phyloP scores from a whole-genome alignment of 2,113 vertebrate genomes.

The Rutilus rutilus region DNA sequence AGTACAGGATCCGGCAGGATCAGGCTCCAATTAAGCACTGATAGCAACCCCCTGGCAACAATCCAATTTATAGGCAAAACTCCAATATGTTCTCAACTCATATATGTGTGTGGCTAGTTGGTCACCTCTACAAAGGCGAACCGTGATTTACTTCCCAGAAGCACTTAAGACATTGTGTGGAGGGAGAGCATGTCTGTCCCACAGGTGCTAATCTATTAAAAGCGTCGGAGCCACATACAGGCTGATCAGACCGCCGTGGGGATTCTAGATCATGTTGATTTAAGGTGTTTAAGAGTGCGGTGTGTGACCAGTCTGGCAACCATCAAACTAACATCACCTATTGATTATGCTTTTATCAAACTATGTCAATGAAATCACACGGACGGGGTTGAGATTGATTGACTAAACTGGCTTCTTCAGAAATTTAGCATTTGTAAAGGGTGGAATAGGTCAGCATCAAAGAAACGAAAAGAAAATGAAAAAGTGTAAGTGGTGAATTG shows the following conservation, averaged over 20 bases:
- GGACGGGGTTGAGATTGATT: background rate
- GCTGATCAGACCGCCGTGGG: background rate
- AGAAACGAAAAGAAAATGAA: constrained; percentile 3
- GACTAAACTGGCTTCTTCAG: background rate
- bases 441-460: background rate
- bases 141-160: constrained; percentile 63
- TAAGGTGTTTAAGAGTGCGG: background rate
- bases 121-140: constrained; percentile 53
- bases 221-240: background rate
- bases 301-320: constrained; percentile 5
- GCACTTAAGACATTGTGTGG: constrained; percentile 62
- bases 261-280: constrained; percentile 31
- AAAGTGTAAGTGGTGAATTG: background rate
- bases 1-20: no score
- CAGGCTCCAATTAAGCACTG: no score
- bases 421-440: background rate
- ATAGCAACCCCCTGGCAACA: no score
- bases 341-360: constrained; percentile 40
- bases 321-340: background rate
- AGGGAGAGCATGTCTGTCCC: constrained; percentile 49
- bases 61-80: constrained; percentile 50
- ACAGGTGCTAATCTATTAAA: constrained; percentile 39
- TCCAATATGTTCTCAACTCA: constrained; percentile 52
- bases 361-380: constrained; percentile 27
- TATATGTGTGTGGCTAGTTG: constrained; percentile 60